Evolutionary conservation across 2,888 invertebrate genomes (phyloP).

Genomic region (Orchesellides sinensis): DNA sequence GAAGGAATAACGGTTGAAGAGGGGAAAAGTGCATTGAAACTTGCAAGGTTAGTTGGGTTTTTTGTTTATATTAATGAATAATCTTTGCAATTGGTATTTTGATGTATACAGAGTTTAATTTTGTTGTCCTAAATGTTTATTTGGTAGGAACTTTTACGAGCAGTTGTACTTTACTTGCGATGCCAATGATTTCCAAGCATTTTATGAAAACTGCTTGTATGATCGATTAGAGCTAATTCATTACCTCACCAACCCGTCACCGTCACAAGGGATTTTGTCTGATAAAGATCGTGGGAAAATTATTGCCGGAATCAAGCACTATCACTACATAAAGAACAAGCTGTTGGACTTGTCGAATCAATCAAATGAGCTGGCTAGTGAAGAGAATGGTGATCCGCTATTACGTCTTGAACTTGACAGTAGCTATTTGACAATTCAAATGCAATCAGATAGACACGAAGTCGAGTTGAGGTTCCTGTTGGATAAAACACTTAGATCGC

Average conservation of each 20-base stretch:
- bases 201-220: not conserved
- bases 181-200: not conserved
- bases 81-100: not conserved
- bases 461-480: constrained; percentile 16
- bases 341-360: not conserved
- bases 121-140: not conserved
- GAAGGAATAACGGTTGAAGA: not conserved
- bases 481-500: not conserved
- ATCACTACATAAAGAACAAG: not conserved
- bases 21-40: not conserved
- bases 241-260: not conserved
- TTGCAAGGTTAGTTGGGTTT: not conserved
- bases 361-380: not conserved
- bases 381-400: not conserved
- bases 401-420: not conserved
- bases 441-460: constrained; percentile 12
- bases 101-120: not conserved
- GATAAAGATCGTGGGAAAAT: not conserved
- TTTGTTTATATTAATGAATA: not conserved
- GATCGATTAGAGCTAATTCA: constrained; percentile 1
- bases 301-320: constrained; percentile 7
- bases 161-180: not conserved
- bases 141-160: constrained; percentile 2
- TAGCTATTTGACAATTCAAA: not conserved
- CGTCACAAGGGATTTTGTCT: not conserved